A percentile compares a stretch with the other conserved stretches of the same genome.
Conservation (phyloP, 2,888 invertebrate species). For the Zaprionus bogoriensis region DNA sequence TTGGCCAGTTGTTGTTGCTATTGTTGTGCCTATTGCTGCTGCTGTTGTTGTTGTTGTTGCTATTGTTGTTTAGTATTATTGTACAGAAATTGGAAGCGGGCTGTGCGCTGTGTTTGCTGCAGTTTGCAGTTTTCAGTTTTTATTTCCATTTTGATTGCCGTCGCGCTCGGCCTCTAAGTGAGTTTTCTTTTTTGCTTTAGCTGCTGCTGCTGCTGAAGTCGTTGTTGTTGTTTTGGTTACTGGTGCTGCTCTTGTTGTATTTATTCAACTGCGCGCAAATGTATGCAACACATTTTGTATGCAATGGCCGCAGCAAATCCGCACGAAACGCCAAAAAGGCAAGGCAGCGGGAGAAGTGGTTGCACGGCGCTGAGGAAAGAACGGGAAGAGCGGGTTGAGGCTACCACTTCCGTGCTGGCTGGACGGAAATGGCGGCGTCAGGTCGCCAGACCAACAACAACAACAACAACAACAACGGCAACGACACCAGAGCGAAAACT, state of each 20-base stretch:
- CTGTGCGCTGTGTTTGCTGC: conserved; percentile 17
- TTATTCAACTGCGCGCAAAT: conserved; percentile 53
- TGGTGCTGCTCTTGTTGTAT: conserved; percentile 16
- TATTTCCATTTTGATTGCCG: conserved; percentile 72
- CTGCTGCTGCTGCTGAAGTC: too few species aligned
- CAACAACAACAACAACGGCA: conserved; percentile 56
- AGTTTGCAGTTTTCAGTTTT: conserved; percentile 28
- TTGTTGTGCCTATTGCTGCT: not conserved
- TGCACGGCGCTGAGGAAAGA: not conserved
- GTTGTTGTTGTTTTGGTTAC: too few species aligned
- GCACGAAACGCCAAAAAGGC: conserved; percentile 50
- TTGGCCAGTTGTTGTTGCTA: conserved; percentile 19
- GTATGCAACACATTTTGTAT: conserved; percentile 78
- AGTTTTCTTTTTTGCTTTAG: conserved; percentile 41
- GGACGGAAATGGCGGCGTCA: conserved; percentile 80
- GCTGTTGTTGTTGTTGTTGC: conserved; percentile 9
- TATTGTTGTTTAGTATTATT: conserved; percentile 29
- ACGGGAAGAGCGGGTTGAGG: not conserved
- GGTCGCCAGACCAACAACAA: conserved; percentile 65
- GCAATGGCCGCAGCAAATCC: conserved; percentile 72
- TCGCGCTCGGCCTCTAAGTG: conserved; percentile 37
- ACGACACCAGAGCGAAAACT: conserved; percentile 70
- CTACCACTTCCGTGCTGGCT: conserved; percentile 75
- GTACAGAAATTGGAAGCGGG: conserved; percentile 17
- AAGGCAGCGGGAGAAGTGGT: not conserved